Evolutionary conservation across 2,113 vertebrate species (phyloP), one percentile per base, ranked within the genome.

Genomic region (Octodon degus): DNA sequence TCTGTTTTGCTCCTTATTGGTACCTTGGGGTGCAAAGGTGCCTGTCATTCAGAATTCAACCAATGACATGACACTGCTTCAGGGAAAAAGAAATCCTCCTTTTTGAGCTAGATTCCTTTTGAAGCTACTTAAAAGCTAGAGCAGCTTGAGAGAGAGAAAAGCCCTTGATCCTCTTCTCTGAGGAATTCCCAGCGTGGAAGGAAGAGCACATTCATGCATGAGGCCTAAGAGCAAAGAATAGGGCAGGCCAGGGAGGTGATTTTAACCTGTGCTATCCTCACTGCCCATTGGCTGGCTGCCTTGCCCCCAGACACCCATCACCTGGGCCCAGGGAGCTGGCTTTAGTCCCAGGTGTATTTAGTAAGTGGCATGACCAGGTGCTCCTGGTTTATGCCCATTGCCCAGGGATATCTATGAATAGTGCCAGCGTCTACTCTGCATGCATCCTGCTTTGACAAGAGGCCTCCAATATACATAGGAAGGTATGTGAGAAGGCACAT

Each of bases 121-220:
- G 20, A 14, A 16, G 37, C 74, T 58, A 0, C 24, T 17, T 53
- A 12, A 70, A 6, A 0, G 0, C 1, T 14, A 55, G 12, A 79
- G 47, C 2, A 17, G 20, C 2, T 40, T 27, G 22, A 47, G 17
- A 65, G 70, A 86, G 22, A 34, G 24, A 72, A 58, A 91, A 2
- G 25, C 7, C 4, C 5, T 30, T 9, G 5, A 32, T 13, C 7
- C 16, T 22, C 3, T 1, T 0, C 13, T 1, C 7, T 9, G 7
- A 4, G 5, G 2, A 30, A 14, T 3, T 0, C 4, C 20, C 4
- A 0, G 2, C 5, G 47, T 10, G 19, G 22, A n/a, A 55, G 8
- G 19, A 16, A 43, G 10, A 32, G n/a, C 27, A 8, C 11, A 0
- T 3, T 2, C 3, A 0, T 0, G 0, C 0, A 0, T 0, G 1